Percentiles rank a stretch among this genome's conserved stretches.
Evolutionary conservation across 2,797 vertebrate genomes (phyloP).

Genomic region (Pipistrellus pygmaeus): DNA sequence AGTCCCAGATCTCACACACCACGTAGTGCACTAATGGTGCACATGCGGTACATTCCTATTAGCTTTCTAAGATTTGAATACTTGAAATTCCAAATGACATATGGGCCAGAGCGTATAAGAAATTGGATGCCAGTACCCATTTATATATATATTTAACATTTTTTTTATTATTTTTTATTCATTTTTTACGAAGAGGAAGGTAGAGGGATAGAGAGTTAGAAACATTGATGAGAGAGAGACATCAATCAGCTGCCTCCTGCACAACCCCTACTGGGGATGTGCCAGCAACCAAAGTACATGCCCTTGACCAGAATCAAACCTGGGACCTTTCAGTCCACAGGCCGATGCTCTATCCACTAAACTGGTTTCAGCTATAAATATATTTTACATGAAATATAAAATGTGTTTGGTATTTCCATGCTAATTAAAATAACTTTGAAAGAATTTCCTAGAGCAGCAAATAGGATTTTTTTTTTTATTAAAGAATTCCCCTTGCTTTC

Average conservation of each 20-base stretch:
- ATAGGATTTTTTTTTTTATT: background rate
- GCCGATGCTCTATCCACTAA: too few relatives aligned
- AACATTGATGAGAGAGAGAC: too few relatives aligned
- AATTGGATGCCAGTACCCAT: background rate
- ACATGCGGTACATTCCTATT: background rate
- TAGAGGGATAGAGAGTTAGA: too few relatives aligned
- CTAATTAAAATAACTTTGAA: constrained; percentile 49
- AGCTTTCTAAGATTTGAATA: background rate
- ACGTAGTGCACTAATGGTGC: background rate
- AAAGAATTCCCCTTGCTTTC: background rate
- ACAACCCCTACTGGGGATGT: too few relatives aligned
- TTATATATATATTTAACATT: too few relatives aligned
- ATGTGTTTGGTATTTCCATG: constrained; percentile 38
- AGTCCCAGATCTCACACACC: background rate
- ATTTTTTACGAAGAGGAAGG: too few relatives aligned
- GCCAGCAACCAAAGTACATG: too few relatives aligned
- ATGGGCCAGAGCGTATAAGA: background rate
- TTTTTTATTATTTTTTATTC: too few relatives aligned
- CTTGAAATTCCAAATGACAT: background rate
- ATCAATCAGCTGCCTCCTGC: too few relatives aligned
- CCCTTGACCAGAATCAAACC: too few relatives aligned
- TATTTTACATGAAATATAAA: constrained; percentile 41
- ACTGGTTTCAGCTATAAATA: constrained; percentile 4
- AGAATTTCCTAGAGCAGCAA: background rate
- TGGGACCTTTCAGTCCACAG: too few relatives aligned